Conservation (phyloP, 1,140 invertebrate species). For the Caligus rogercresseyi region DNA sequence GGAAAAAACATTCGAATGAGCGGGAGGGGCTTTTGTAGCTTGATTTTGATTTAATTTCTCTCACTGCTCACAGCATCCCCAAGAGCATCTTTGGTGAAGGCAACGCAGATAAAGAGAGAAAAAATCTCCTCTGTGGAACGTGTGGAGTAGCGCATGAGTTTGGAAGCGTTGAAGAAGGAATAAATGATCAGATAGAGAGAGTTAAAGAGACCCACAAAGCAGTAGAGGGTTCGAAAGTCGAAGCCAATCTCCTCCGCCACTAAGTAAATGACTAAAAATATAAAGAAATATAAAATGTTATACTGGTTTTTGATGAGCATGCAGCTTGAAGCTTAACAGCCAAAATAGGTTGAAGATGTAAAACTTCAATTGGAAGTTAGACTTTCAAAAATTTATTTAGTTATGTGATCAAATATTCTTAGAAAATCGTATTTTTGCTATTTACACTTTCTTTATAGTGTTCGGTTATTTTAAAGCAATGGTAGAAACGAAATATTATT, state of each 20-base stretch:
- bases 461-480: too few species aligned
- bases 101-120: constrained; percentile 45
- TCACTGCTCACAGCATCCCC: constrained; percentile 31
- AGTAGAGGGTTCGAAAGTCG: not conserved
- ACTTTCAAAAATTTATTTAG: too few species aligned
- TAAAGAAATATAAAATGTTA: not conserved
- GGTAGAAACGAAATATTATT: too few species aligned
- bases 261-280: not conserved
- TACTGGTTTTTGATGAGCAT: too few species aligned
- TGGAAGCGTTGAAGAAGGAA: constrained; percentile 39
- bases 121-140: constrained; percentile 48
- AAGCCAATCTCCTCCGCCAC: not conserved
- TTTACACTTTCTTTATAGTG: too few species aligned
- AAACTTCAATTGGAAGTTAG: too few species aligned
- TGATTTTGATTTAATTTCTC: constrained; percentile 19
- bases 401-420: too few species aligned
- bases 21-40: too few species aligned
- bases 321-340: too few species aligned
- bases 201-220: constrained; percentile 43
- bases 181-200: constrained; percentile 42
- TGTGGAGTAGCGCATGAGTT: constrained; percentile 44
- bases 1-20: not conserved
- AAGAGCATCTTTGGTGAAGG: constrained; percentile 43
- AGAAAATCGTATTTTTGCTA: too few species aligned
- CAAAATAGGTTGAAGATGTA: too few species aligned